Evolutionary conservation across 2,888 invertebrate species (phyloP).

Genomic region (Folsomia candida): DNA sequence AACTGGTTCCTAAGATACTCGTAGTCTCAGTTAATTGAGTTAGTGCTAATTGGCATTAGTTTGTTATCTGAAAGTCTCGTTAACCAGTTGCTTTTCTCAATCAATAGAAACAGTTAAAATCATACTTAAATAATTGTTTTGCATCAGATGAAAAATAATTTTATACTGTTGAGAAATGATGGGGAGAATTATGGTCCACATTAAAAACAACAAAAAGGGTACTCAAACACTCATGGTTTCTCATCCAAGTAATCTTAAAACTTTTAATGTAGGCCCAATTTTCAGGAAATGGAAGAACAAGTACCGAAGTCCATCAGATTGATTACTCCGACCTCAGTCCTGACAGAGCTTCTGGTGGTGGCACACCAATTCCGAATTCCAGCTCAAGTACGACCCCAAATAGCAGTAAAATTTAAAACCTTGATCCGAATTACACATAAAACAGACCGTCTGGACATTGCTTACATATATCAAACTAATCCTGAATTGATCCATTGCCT

Average conservation of each 20-base stretch:
- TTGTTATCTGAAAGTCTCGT: no score
- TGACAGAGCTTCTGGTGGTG: not conserved
- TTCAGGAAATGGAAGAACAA: constrained; percentile 10
- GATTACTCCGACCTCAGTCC: not conserved
- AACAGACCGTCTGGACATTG: no score
- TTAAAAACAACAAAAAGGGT: no score
- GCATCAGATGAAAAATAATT: no score
- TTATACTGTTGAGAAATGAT: no score
- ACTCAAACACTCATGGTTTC: not conserved
- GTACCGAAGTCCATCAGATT: constrained; percentile 5
- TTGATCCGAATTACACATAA: not conserved
- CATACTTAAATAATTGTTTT: no score
- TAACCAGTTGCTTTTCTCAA: no score
- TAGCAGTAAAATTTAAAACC: not conserved
- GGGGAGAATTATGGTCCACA: no score
- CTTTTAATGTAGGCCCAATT: constrained; percentile 8
- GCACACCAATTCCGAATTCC: not conserved
- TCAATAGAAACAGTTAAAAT: no score
- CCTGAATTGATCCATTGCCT: not conserved
- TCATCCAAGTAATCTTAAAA: not conserved
- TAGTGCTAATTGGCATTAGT: no score
- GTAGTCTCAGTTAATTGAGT: no score
- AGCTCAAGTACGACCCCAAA: not conserved
- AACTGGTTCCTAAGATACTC: no score
- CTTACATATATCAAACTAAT: not conserved